A percentile compares a stretch with the other conserved stretches of the same genome.
phyloP scores from a whole-genome alignment of 1,140 invertebrate species.

The Papilio polyxenes region DNA sequence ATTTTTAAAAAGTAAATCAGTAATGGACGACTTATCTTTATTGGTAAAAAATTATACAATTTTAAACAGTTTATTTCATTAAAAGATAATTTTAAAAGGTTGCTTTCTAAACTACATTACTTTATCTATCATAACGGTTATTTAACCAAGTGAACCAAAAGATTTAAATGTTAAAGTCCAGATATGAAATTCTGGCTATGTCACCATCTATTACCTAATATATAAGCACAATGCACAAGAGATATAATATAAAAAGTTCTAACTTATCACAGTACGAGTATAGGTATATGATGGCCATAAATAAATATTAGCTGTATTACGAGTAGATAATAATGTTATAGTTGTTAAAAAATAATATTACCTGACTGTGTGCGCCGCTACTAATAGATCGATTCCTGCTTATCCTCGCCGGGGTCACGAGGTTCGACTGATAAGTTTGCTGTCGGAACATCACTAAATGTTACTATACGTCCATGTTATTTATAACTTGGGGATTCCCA shows the following conservation, averaged over 20 bases:
- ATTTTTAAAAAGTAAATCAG: background rate
- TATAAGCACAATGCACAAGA: too few relatives aligned
- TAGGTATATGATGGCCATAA: too few relatives aligned
- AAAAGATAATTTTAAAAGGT: background rate
- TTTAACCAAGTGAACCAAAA: too few relatives aligned
- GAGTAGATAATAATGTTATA: background rate
- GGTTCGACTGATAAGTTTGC: constrained; percentile 73
- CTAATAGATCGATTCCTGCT: constrained; percentile 63
- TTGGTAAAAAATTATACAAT: background rate
- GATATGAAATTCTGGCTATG: too few relatives aligned
- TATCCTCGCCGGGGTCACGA: constrained; percentile 74
- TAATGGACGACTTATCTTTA: background rate
- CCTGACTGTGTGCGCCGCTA: constrained; percentile 65
- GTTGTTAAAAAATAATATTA: constrained; percentile 44
- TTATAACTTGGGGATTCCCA: background rate
- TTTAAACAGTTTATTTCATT: background rate
- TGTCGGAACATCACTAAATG: constrained; percentile 38
- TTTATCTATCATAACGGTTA: background rate
- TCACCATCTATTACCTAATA: too few relatives aligned
- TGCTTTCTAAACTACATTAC: background rate
- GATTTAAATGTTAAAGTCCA: too few relatives aligned
- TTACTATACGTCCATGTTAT: background rate
- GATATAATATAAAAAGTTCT: too few relatives aligned
- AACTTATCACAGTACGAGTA: too few relatives aligned
- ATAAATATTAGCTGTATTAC: too few relatives aligned